phyloP scores from a whole-genome alignment of 2,113 vertebrate species.

The Balaenoptera acutorostrata region DNA sequence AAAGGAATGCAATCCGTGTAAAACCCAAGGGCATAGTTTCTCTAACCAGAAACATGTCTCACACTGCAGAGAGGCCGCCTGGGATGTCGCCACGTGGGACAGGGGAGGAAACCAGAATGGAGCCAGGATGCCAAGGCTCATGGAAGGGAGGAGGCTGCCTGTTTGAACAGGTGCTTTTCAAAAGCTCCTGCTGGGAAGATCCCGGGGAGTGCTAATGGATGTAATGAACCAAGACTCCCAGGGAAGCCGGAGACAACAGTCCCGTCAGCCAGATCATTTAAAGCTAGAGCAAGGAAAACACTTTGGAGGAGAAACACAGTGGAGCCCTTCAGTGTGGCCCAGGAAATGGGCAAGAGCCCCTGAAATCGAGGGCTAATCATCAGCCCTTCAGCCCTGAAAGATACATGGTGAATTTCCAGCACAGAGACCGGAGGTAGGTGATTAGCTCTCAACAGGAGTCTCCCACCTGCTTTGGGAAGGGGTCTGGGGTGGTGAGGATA shows the following conservation, averaged over 20 bases:
- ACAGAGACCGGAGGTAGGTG: background rate
- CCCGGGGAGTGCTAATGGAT: constrained; percentile 62
- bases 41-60: background rate
- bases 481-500: background rate
- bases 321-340: background rate
- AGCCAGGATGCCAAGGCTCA: background rate
- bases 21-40: constrained; percentile 37
- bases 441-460: background rate
- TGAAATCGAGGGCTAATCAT: background rate
- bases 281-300: constrained; percentile 49
- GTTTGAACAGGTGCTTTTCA: constrained; percentile 65
- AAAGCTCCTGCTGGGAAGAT: constrained; percentile 38
- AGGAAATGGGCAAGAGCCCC: background rate
- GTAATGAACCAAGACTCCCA: constrained; percentile 60
- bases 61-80: background rate
- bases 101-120: background rate
- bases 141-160: background rate
- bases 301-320: background rate
- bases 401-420: background rate
- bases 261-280: constrained; percentile 28
- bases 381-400: background rate
- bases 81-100: background rate
- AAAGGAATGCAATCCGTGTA: background rate
- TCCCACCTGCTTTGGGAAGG: background rate
- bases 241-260: background rate